phyloP scores from a whole-genome alignment of 2,113 vertebrate genomes.

The Bagarius yarrelli region DNA sequence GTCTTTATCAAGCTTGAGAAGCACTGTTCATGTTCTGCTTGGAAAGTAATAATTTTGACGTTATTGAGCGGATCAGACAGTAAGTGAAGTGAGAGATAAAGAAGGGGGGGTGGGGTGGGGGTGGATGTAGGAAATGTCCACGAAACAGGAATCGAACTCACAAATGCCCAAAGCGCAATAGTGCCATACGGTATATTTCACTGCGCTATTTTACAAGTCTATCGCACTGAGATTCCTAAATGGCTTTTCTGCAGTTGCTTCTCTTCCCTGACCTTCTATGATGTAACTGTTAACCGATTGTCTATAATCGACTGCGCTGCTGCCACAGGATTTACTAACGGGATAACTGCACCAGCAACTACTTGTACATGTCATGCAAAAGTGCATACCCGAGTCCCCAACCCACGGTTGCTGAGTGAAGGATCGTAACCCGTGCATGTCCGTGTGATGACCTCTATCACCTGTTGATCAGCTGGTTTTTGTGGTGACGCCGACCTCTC shows the following conservation, averaged over 20 bases:
- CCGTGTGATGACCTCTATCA: neutral
- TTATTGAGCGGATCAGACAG: too few relatives aligned
- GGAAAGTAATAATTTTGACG: too few relatives aligned
- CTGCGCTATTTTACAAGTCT: neutral
- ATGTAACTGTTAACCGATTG: neutral
- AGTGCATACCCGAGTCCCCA: neutral
- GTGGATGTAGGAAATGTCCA: too few relatives aligned
- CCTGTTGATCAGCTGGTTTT: constrained; percentile 17
- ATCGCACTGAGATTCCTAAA: too few relatives aligned
- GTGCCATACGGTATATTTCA: too few relatives aligned
- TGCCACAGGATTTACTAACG: neutral
- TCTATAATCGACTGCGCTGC: neutral
- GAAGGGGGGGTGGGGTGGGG: too few relatives aligned
- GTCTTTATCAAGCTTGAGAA: neutral
- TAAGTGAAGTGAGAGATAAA: too few relatives aligned
- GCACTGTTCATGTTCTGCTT: neutral
- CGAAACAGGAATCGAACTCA: too few relatives aligned
- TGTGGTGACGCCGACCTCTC: constrained; percentile 8
- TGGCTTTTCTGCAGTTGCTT: neutral
- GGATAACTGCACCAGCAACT: neutral
- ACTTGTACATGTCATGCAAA: neutral
- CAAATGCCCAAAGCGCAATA: too few relatives aligned
- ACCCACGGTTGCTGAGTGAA: neutral
- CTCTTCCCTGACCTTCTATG: neutral
- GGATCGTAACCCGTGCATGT: neutral